These are phyloP conservation scores for Tympanuchus pallidicinctus DNA, from an alignment of 2,113 vertebrate species.

Conservation along the genomic window DNA sequence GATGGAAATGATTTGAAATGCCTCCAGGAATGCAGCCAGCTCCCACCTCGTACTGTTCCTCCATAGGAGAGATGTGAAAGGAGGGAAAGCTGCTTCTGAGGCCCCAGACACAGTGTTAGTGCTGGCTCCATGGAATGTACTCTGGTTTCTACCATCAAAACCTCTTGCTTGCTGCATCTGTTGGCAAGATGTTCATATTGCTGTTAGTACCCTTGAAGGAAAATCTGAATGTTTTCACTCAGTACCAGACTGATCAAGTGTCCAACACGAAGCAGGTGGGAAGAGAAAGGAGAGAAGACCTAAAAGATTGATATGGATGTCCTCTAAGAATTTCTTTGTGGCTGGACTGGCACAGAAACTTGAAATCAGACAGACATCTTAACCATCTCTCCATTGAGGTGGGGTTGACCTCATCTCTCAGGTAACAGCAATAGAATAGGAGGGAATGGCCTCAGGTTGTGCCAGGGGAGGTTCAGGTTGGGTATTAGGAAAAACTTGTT, in stretches of 20 bases:
- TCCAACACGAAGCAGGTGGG: background rate
- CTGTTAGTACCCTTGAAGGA: background rate
- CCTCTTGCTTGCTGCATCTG: background rate
- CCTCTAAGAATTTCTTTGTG: background rate
- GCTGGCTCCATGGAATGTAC: accelerated
- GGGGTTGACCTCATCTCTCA: too few species aligned
- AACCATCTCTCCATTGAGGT: too few species aligned
- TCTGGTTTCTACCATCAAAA: background rate
- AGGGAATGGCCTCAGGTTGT: too few species aligned
- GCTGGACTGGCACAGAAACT: background rate
- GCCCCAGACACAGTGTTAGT: accelerated
- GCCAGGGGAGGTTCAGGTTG: too few species aligned
- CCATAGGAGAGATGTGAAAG: background rate
- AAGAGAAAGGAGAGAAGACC: background rate
- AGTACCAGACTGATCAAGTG: background rate
- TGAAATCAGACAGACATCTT: background rate
- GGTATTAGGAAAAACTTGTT: too few species aligned
- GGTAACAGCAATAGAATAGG: too few species aligned
- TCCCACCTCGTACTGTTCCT: background rate
- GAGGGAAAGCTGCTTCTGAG: background rate
- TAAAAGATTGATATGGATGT: background rate
- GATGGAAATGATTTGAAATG: background rate
- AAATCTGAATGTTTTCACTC: background rate
- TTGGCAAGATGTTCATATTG: background rate
- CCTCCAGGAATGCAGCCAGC: background rate